phyloP scores from a whole-genome alignment of 2,888 invertebrate genomes.

The Bombylius discolor region DNA sequence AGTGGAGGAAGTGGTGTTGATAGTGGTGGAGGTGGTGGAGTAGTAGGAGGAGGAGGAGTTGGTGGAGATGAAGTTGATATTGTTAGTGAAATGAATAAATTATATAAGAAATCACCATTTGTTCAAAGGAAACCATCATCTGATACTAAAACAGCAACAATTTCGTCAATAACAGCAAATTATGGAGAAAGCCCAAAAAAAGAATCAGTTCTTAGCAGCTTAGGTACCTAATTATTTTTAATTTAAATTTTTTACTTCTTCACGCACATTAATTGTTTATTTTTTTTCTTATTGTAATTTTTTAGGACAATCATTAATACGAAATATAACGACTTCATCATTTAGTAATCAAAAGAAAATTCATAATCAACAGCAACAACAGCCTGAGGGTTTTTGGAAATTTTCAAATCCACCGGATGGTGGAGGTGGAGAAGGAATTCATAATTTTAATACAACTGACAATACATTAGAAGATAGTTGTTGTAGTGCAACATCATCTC shows the following conservation, averaged over 20 bases:
- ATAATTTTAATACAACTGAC: slow-evolving; percentile 13
- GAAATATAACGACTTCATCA: slow-evolving; percentile 34
- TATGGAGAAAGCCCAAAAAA: slow-evolving; percentile 30
- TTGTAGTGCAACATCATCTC: slow-evolving; percentile 11
- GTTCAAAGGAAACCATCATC: slow-evolving; percentile 26
- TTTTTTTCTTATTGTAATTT: background rate
- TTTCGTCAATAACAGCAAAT: background rate
- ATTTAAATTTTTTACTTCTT: background rate
- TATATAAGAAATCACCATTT: slow-evolving; percentile 35
- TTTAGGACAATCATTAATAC: slow-evolving; percentile 29
- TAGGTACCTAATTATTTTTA: slow-evolving; percentile 23
- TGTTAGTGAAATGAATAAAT: slow-evolving; percentile 16
- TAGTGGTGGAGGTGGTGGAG: slow-evolving; percentile 5
- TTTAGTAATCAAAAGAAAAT: slow-evolving; percentile 33
- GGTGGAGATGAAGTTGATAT: slow-evolving; percentile 6
- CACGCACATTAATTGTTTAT: background rate
- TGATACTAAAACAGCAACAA: slow-evolving; percentile 9
- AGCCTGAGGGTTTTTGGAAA: slow-evolving; percentile 16
- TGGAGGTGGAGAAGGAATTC: slow-evolving; percentile 19
- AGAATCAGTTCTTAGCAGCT: slow-evolving; percentile 32
- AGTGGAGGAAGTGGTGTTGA: background rate
- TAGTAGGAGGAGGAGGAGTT: slow-evolving; percentile 9
- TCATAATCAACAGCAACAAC: slow-evolving; percentile 12
- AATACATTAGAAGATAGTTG: background rate
- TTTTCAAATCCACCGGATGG: slow-evolving; percentile 20